Base-by-base conservation (phyloP, 2,888 invertebrate species). In the Cloeon dipterum region DNA sequence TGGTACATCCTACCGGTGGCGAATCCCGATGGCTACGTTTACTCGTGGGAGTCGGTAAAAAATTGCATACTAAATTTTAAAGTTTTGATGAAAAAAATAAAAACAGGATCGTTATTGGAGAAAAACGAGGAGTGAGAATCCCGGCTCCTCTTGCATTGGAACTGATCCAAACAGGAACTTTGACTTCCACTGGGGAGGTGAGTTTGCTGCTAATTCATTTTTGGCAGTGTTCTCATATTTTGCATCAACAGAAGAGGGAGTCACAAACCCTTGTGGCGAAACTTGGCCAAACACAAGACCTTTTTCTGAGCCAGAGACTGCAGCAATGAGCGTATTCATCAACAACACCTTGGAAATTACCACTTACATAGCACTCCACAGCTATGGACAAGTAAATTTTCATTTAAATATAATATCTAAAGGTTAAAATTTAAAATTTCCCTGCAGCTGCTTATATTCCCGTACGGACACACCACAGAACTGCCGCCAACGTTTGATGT, bases 21-120 rank as follows among this genome's bases (percentile, higher is more conserved):
- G 5, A 29, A 29, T 16, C 29, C 29, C 29, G 29, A 29, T 16
- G 29, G 29, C 8, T 29, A 29, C n/a, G 16, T 14, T 29, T 29
- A 29, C 29, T 14, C 29, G 16, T 29, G 29, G 29, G 16, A 16
- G 29, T 7, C 8, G 14, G 29, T 29, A 16, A 29, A 29, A 8
- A 21, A 8, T 21, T n/a, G n/a, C n/a, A n/a, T n/a, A n/a, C n/a
- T n/a, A n/a, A n/a, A n/a, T n/a, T n/a, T n/a, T n/a, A n/a, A n/a
- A n/a, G n/a, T n/a, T n/a, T n/a, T n/a, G n/a, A n/a, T 8, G n/a
- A 16, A 29, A n/a, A 14, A 29, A 14, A 14, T 29, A 29, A n/a
- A n/a, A 14, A 29, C 14, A 41, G 3, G 52, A 57, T 40, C 50
- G 61, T 21, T 45, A 58, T 45, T 61, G 61, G 61, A 45, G 61